Evolutionary conservation across 2,888 invertebrate species (phyloP), one percentile per base, ranked within the genome.

Genomic region (Rambutsinella grinnellia): DNA sequence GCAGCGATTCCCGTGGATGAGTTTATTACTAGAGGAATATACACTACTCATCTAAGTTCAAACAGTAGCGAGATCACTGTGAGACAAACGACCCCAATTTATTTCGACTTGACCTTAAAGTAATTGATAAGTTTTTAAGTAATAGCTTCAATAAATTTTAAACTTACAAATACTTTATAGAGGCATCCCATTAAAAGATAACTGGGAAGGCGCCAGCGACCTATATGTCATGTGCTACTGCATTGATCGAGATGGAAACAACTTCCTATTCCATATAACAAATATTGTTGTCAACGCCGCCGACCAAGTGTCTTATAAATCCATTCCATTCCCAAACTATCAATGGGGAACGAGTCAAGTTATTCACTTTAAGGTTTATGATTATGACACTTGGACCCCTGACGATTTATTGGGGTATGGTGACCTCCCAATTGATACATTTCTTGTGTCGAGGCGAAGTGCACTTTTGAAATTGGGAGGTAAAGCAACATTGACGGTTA

Each of bases 381-480:
- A 81, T 69, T 28, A 70, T 26, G 81, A 81, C 53, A 58, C 76
- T 26, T 68, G 79, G 23, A 78, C 76, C 23, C 69, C 67, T 6
- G 78, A 79, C 61, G 81, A 81, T 69, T 76, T 77, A 65, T 57
- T 81, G 21, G 81, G 81, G 8, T 75, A 81, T 56, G 79, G 69
- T 17, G 71, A 77, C 53, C 51, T 81, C 23, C 75, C 77, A 21
- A 54, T 79, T 36, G 81, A 81, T 28, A 44, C 74, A n/a, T 81
- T 81, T 56, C 51, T 77, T 6, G 47, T 21, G 6, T 60, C 51
- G 10, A 68, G 58, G 10, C n/a, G n/a, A n/a, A n/a, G n/a, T n/a
- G n/a, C n/a, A n/a, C n/a, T n/a, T n/a, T n/a, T n/a, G n/a, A n/a
- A n/a, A n/a, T n/a, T n/a, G n/a, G n/a, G n/a, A n/a, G n/a, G n/a